Base-by-base conservation (phyloP, 2,797 vertebrate species). In the Allobates femoralis region DNA sequence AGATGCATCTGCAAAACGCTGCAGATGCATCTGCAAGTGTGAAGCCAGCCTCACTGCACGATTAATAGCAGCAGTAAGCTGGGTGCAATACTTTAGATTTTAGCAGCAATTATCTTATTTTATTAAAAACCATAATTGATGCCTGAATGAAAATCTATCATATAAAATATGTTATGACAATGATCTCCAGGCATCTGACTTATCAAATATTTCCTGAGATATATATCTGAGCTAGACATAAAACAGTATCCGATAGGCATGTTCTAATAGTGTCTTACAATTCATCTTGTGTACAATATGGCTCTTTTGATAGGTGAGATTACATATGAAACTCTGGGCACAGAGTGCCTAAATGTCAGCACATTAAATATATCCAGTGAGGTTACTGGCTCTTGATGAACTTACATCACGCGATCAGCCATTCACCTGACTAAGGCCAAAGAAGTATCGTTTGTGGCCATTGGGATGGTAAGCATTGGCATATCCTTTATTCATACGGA, bases 121-220 rank as follows among this genome's bases (percentile, higher is more conserved):
- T 5, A 5, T 53, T 78, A 32, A 34, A 23, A 58, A 78, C 32
- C 18, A 10, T 58, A 56, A 32, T 34, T 58, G 19, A 78, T 60
- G 53, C 19, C 76, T 37, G 21, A 32, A 76, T 32, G 30, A 11
- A 32, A 26, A 58, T 18, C 34, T 50, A 28, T 75, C 3, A 34
- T 56, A 26, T 14, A 21, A 56, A 56, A 34, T 77, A 0, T 56
- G 34, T 55, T 58, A 19, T 56, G 30, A 34, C 56, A 10, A 28
- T 77, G 53, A 21, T 77, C 18, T 77, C 53, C 50, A 34, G 53
- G 51, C 51, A 28, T 58, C 55, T 16, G 30, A 34, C 55, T 16
- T 21, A 58, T 34, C 77, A 60, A 41, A 41, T 12, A 26, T 16
- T 79, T 79, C 56, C 77, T 79, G 77, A 79, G 77, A 79, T 60